Evolutionary conservation across 1,140 invertebrate species (phyloP), one percentile per base, ranked within the genome.

Genomic region (Euura saliciscinereae): DNA sequence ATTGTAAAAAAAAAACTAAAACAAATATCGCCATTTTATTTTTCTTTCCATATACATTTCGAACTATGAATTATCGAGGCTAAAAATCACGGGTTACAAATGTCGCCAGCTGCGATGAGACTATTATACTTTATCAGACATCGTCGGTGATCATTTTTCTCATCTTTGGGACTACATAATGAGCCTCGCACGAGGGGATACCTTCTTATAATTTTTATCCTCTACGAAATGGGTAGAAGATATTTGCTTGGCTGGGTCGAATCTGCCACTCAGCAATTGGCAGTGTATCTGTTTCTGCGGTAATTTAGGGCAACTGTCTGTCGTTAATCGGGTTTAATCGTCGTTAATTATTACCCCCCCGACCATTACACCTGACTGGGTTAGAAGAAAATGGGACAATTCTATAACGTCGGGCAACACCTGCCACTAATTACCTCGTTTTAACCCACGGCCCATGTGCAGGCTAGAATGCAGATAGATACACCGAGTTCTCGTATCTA

Each of bases 401-500:
- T 59, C 51, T 6, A 59, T 59, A 8, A 3, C 8, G 13, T 8
- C 3, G 10, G 13, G 2, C 51, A n/a, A 59, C 51, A 59, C 51
- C 51, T 59, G 51, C 51, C 51, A 67, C 66, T 28, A 67, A 67
- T 67, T 67, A 42, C 43, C 66, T 67, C 66, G 66, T 42, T 42
- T 44, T 28, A 67, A 42, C 66, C 43, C 66, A 28, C 66, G 13
- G 66, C 66, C 10, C 13, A 67, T 42, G 66, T 67, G 43, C 6
- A 59, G 51, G 13, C 51, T 11, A 8, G 51, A 59, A 59, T 59
- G 51, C 51, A 59, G 28, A 28, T n/a, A 8, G 8, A 59, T 59
- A 59, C 51, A 59, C 51, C 51, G 3, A 6, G 51, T 4, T 59
- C 51, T 8, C 51, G 3, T 59, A 6, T n/a, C 51, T 59, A 59